Evolutionary conservation across 1,140 invertebrate genomes (phyloP).

Genomic region (Contarinia nasturtii): DNA sequence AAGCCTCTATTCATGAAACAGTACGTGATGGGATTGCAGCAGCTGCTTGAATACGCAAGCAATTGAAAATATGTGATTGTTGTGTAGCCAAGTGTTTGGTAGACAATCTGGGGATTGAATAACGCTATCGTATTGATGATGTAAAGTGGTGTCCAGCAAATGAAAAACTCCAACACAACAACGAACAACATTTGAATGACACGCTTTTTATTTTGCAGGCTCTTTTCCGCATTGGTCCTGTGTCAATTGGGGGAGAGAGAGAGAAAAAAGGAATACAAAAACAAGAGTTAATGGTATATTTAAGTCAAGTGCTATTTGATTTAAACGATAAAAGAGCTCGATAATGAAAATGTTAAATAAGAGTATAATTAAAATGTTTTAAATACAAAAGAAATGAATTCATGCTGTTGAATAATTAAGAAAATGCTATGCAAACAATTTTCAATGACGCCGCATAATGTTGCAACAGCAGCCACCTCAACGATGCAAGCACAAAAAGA

Average conservation of each 20-base stretch:
- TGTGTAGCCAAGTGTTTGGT: conserved; percentile 47
- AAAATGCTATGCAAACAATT: too few relatives aligned
- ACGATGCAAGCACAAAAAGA: too few relatives aligned
- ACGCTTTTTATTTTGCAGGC: conserved; percentile 28
- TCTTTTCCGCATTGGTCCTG: conserved; percentile 26
- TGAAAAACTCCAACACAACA: conserved; percentile 78
- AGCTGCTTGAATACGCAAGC: conserved; percentile 68
- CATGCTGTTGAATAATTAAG: too few relatives aligned
- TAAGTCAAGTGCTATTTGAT: too few relatives aligned
- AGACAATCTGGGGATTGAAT: conserved; percentile 50
- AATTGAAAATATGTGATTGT: conserved; percentile 59
- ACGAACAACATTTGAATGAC: conserved; percentile 86
- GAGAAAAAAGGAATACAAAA: too few relatives aligned
- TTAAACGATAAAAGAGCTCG: too few relatives aligned
- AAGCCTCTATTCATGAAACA: conserved; percentile 88
- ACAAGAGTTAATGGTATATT: too few relatives aligned
- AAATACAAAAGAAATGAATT: too few relatives aligned
- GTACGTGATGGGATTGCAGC: conserved; percentile 85
- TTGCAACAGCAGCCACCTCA: too few relatives aligned
- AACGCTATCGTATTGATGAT: conserved; percentile 58
- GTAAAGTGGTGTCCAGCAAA: conserved; percentile 83
- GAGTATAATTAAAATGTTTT: too few relatives aligned
- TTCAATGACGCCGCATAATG: too few relatives aligned
- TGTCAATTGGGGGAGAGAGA: background rate
- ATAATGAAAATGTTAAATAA: too few relatives aligned